Conservation (phyloP, 2,113 vertebrate genomes). For the Platysteira castanea region DNA sequence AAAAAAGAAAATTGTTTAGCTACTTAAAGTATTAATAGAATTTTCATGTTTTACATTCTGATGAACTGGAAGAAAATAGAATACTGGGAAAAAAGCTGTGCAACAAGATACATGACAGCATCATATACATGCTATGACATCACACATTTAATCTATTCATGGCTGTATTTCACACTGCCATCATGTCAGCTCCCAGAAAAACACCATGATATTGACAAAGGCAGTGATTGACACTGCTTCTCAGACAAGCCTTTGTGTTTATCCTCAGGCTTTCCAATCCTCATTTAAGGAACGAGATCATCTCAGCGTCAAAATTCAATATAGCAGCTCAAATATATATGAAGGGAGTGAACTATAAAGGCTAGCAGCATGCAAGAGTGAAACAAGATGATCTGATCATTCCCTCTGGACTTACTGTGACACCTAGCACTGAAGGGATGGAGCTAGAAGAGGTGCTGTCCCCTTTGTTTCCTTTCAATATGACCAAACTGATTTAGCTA, state of each 20-base stretch:
- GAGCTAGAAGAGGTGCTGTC: neutral
- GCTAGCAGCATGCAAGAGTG: neutral
- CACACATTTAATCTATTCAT: neutral
- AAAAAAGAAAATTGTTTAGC: neutral
- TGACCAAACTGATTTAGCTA: neutral
- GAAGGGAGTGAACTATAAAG: neutral
- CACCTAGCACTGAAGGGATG: neutral
- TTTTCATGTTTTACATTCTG: neutral
- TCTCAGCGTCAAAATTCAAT: neutral
- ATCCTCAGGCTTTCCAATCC: neutral
- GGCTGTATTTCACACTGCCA: neutral
- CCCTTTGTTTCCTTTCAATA: neutral
- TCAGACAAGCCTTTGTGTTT: neutral
- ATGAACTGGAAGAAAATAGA: neutral
- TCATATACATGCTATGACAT: neutral
- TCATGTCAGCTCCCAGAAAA: neutral
- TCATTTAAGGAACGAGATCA: neutral
- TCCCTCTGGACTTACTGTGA: neutral
- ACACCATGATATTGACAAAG: neutral
- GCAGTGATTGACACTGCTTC: neutral
- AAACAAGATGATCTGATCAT: neutral
- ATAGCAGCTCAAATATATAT: neutral
- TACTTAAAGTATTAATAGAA: neutral
- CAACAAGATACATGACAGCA: neutral
- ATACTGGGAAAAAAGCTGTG: neutral